Base-by-base conservation (phyloP, 2,888 invertebrate genomes). In the Platycnemis pennipes region DNA sequence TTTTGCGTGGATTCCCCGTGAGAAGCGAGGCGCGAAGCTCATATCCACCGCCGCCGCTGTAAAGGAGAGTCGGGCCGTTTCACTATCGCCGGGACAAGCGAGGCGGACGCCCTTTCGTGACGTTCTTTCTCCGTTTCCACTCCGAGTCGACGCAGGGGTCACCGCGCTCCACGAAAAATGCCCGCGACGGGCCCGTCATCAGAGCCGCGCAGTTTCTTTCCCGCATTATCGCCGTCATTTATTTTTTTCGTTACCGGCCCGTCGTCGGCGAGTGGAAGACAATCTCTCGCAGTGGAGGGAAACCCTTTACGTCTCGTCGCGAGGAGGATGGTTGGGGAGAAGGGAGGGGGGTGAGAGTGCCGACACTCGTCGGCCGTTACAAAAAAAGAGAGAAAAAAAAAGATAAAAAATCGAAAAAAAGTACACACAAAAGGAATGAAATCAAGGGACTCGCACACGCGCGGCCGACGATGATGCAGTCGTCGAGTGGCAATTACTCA, bases 401-500 rank as follows among this genome's bases (percentile, higher is more conserved):
- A 53, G 19, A 53, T 2, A 63, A 16, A 63, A 26, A 63, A 63
- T 26, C n/a, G 63, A 26, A n/a, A 7, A 26, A n/a, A n/a, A n/a
- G n/a, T n/a, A n/a, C n/a, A n/a, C n/a, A n/a, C n/a, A n/a, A n/a
- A 37, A 13, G 4, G 31, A 13, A 77, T 3, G 77, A 37, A 77
- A 77, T 77, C 77, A 77, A 37, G 77, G 31, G 77, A 37, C 5
- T 26, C 63, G 63, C 63, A 19, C 49, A 16, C 49, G n/a, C 63
- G 7, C 63, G 16, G 5, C 63, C 26, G 63, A 63, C 37, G 37
- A 77, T n/a, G 77, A 37, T 77, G 77, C 77, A 77, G 77, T 37
- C 77, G 26, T 77, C 77, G 37, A 77, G 77, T 77, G 37, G 77
- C 77, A 77, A 77, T 77, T 77, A 77, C 77, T 77, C 77, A 77